Evolutionary conservation across 1,140 invertebrate genomes (phyloP).

Genomic region (Drosophila aff.): DNA sequence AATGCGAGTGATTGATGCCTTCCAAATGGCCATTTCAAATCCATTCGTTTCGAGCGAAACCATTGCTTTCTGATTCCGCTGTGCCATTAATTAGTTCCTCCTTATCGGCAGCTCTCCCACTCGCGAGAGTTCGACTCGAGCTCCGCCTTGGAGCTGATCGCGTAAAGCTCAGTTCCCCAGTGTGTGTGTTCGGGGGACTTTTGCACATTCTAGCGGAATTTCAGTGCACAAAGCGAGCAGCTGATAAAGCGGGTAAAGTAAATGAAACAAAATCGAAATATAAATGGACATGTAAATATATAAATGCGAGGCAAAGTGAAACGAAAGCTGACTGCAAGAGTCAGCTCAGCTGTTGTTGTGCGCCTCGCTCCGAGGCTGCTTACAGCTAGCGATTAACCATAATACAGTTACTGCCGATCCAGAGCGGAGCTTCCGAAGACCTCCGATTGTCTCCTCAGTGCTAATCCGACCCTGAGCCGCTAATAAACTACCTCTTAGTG

Average conservation of each 20-base stretch:
- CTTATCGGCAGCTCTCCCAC: constrained; percentile 21
- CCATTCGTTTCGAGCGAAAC: constrained; percentile 3
- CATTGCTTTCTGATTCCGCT: not conserved
- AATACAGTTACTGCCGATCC: constrained; percentile 26
- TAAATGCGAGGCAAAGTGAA: constrained; percentile 34
- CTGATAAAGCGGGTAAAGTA: constrained; percentile 70
- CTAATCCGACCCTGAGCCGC: constrained; percentile 16
- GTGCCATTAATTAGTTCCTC: constrained; percentile 24
- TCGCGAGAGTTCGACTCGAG: constrained; percentile 11
- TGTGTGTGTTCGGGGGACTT: not conserved
- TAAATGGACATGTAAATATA: constrained; percentile 27
- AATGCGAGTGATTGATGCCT: constrained; percentile 9
- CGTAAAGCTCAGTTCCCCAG: constrained; percentile 31
- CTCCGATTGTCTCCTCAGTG: constrained; percentile 23
- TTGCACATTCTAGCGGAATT: constrained; percentile 28
- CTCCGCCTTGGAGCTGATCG: constrained; percentile 1
- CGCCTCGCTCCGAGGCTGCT: constrained; percentile 1
- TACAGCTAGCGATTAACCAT: constrained; percentile 14
- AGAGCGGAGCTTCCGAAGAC: constrained; percentile 13
- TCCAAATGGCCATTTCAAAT: constrained; percentile 15
- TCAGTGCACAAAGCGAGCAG: constrained; percentile 28
- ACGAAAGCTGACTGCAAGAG: constrained; percentile 20
- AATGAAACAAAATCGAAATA: constrained; percentile 40
- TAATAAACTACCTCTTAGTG: constrained; percentile 9
- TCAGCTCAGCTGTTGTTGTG: constrained; percentile 22